phyloP scores from a whole-genome alignment of 2,113 vertebrate genomes.

The Seriola aureovittata region DNA sequence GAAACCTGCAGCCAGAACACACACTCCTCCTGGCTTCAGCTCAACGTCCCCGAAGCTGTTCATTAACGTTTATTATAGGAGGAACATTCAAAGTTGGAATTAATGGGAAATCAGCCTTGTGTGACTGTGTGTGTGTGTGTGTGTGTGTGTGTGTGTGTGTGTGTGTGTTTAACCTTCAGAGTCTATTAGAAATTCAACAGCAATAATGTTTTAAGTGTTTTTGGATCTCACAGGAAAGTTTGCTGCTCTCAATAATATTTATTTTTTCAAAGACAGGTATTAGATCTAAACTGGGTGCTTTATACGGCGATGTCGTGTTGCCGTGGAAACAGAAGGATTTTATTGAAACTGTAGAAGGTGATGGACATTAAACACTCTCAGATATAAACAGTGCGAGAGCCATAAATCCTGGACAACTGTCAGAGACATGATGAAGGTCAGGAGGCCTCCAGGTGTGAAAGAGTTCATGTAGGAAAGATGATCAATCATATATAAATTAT shows the following conservation, averaged over 20 bases:
- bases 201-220: neutral
- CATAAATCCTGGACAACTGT: neutral
- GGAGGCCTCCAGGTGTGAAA: too few species aligned
- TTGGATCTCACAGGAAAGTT: neutral
- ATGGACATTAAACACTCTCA: constrained; percentile 2
- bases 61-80: neutral
- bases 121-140: neutral
- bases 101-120: neutral
- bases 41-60: constrained; percentile 13
- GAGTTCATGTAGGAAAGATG: neutral
- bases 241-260: neutral
- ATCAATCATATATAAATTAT: too few species aligned
- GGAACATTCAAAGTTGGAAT: neutral
- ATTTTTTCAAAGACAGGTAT: neutral
- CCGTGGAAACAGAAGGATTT: neutral
- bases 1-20: neutral
- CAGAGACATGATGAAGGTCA: neutral
- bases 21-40: constrained; percentile 9
- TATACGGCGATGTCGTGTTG: neutral
- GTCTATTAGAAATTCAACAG: neutral
- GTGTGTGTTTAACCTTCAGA: neutral
- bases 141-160: neutral
- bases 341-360: neutral
- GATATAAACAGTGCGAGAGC: neutral
- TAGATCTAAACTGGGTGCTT: neutral